Base-by-base conservation (phyloP, 2,888 invertebrate genomes). In the Rosalia funebris region DNA sequence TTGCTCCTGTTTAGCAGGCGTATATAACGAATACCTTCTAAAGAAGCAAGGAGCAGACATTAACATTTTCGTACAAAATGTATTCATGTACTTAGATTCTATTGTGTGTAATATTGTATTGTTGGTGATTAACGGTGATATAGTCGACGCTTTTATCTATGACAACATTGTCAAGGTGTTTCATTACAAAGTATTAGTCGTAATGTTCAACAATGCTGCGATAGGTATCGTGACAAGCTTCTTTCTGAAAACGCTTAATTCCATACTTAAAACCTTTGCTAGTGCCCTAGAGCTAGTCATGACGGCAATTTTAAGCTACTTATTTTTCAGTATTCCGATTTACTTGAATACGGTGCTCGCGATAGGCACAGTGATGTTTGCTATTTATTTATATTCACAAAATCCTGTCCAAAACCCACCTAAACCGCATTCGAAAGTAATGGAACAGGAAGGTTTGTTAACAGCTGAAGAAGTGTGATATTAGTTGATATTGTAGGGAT, bases 71-170 rank as follows among this genome's bases (percentile, higher is more conserved):
- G 83, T 96, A 66, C 97, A 97, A 82, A 98, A 97, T 80, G 89
- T 95, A 4, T 97, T 95, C 75, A 96, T 97, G 95, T 97, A 97
- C 79, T 77, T 95, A 19, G 95, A 97, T 81, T 96, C 96, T 2
- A 95, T 97, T 64, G 75, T 95, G n/a, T 96, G 95, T 78, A 97
- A 96, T 80, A 79, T 90, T n/a, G 79, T 88, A 1, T 84, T 95
- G 58, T 83, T 96, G 39, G 69, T 87, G 50, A 77, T 86, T 2
- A 88, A 89, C 76, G 92, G 91, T 0, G 87, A 90, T 72, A 74
- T 91, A 0, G 61, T 81, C 0, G 83, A 83, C 17, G 87, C 90
- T 10, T 88, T 93, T 69, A 83, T 86, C 0, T 77, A 82, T 12
- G 79, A 83, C 0, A 83, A 84, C 67, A 79, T 91, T 17, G 72